A percentile compares a stretch with the other conserved stretches of the same genome.
phyloP scores from a whole-genome alignment of 2,888 invertebrate genomes.

The Pterobdella sp. region DNA sequence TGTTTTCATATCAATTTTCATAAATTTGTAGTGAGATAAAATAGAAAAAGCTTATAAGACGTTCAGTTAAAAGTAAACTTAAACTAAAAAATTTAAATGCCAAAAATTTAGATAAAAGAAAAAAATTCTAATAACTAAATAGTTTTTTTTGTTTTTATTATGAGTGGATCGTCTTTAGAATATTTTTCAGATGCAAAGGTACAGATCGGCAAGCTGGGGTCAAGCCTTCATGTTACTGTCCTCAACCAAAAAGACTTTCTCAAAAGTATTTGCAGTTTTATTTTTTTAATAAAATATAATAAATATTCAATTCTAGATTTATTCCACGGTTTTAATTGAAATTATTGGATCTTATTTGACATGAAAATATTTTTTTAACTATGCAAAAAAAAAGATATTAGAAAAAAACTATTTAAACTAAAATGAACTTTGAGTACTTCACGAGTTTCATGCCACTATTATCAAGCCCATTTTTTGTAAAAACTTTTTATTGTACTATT shows the following conservation, averaged over 20 bases:
- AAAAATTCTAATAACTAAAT: background rate
- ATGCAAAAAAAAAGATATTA: no score
- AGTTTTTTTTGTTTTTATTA: slow-evolving; percentile 26
- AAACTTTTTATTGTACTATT: no score
- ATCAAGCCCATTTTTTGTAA: no score
- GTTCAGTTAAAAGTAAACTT: background rate
- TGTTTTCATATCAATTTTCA: background rate
- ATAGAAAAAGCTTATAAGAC: background rate
- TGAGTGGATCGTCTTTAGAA: slow-evolving; percentile 68
- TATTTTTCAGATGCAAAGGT: slow-evolving; percentile 93
- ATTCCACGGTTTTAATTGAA: no score
- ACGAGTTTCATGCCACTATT: no score
- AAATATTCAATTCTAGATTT: no score
- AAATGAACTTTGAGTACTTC: no score
- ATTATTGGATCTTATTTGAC: no score
- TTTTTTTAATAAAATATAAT: background rate
- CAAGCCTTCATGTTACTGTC: background rate
- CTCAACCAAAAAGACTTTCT: background rate
- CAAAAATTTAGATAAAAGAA: background rate
- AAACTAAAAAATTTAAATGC: background rate
- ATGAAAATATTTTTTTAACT: no score
- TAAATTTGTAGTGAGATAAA: background rate
- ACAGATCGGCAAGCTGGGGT: slow-evolving; percentile 5
- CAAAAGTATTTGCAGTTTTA: background rate
- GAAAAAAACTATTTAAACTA: no score